These are phyloP conservation scores for Rhopilema esculentum DNA, from an alignment of 30 jellyfish, hydroid and myxozoan species.

Conservation along the genomic window DNA sequence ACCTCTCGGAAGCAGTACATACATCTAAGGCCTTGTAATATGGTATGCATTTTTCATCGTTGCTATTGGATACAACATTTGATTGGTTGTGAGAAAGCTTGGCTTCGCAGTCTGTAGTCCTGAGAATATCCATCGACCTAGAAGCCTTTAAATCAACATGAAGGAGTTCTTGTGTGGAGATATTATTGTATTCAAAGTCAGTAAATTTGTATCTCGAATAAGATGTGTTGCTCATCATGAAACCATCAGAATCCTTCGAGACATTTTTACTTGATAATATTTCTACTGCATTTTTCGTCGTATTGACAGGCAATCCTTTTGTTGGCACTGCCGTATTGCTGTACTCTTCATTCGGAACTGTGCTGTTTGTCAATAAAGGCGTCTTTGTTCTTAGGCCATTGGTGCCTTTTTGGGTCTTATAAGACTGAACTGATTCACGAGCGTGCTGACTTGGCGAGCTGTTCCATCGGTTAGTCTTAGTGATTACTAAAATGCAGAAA, in stretches of 20 bases:
- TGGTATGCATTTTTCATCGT: constrained; percentile 13
- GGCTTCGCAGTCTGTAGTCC: not conserved
- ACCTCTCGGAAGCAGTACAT: constrained; percentile 26
- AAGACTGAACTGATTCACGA: not conserved
- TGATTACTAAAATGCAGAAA: not conserved
- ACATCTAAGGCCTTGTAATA: constrained; percentile 33
- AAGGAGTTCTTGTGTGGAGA: not conserved
- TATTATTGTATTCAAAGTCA: not conserved
- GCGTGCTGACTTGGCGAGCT: not conserved
- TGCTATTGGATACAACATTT: not conserved
- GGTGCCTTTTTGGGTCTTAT: not conserved
- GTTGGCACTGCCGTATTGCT: not conserved
- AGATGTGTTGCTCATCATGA: not conserved
- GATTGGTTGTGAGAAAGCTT: not conserved
- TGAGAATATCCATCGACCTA: not conserved
- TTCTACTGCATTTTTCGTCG: not conserved
- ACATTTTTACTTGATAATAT: not conserved
- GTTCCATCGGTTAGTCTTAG: not conserved
- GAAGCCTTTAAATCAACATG: not conserved
- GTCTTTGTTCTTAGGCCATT: not conserved
- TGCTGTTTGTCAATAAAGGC: not conserved
- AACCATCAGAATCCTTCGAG: not conserved
- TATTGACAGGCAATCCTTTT: not conserved
- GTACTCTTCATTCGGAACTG: not conserved
- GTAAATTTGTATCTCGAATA: not conserved